Base-by-base conservation (phyloP, 2,113 vertebrate genomes). In the Hypocryptadius cinnamomeus region DNA sequence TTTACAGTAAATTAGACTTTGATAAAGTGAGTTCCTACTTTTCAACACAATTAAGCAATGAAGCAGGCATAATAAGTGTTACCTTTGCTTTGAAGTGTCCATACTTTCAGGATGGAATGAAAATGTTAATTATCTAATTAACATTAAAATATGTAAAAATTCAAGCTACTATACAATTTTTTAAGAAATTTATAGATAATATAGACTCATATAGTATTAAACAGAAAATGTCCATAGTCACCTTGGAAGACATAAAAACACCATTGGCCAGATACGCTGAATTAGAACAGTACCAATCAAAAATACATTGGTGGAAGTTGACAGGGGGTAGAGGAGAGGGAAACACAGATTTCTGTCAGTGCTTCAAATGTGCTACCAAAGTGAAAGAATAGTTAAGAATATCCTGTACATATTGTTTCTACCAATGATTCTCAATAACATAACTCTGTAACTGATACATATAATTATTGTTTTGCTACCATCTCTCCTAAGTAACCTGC, bases 311-410 rank as follows among this genome's bases (percentile, higher is more conserved):
- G 33, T 3, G 10, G 63, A 82, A 48, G 42, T 2, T 72, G n/a
- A 42, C 25, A 61, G 59, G 12, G 37, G 54, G 35, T 57, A 85
- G 85, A 93, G 45, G 21, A 85, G 31, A 77, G 20, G 37, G 47
- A 85, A 87, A 47, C 14, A 14, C 13, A 59, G 51, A 66, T 70
- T 79, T 77, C 85, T 88, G 47, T n/a, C 90, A 50, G 24, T n/a
- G 39, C 19, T 91, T 83, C 70, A 89, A 89, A 91, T 40, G 61
- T 13, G 47, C 54, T 39, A 85, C 24, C 30, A 60, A 79, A 83
- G 30, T 77, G 68, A 89, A 85, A 54, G 56, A 78, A 83, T 85
- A 93, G 93, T 85, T 85, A 92, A 51, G 68, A 95, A 94, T 92
- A 89, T 68, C 87, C 56, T 42, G 20, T 61, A 79, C 8, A 5